Evolutionary conservation across 2,888 invertebrate species (phyloP).

Genomic region (Limnephilus auricula): DNA sequence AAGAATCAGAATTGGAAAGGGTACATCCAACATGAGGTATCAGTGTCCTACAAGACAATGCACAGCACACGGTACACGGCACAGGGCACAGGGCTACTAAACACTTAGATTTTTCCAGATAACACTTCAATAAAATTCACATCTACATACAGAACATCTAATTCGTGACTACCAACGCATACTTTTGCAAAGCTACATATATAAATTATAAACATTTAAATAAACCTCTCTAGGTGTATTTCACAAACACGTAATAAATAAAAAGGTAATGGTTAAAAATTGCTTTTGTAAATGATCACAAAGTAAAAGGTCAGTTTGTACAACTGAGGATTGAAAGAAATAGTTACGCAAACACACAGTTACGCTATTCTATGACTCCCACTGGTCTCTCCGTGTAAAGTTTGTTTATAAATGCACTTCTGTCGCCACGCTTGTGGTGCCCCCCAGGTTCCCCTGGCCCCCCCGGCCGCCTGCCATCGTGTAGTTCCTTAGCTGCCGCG

Average conservation of each 20-base stretch:
- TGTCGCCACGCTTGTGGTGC: not conserved
- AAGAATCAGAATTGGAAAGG: conserved; percentile 27
- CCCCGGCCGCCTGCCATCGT: conserved; percentile 62
- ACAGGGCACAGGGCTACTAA: conserved; percentile 25
- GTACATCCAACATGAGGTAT: conserved; percentile 42
- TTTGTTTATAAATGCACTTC: conserved; percentile 28
- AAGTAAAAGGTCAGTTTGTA: not conserved
- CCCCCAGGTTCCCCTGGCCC: conserved; percentile 36
- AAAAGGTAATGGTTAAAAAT: conserved; percentile 49
- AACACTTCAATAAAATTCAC: conserved; percentile 39
- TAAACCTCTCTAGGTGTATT: conserved; percentile 10
- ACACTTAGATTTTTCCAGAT: conserved; percentile 43
- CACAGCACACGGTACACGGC: not conserved
- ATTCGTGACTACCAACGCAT: conserved; percentile 23
- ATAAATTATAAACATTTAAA: conserved; percentile 10
- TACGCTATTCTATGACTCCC: conserved; percentile 36
- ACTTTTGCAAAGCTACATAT: conserved; percentile 26
- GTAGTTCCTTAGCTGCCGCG: conserved; percentile 49
- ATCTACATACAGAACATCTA: conserved; percentile 42
- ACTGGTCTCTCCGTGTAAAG: conserved; percentile 29
- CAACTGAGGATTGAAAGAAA: not conserved
- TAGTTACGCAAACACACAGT: not conserved
- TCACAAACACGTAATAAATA: conserved; percentile 25
- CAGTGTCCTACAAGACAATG: conserved; percentile 33
- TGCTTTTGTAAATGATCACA: conserved; percentile 48